Conservation (phyloP, 2,113 vertebrate genomes). For the Caranx ignobilis region DNA sequence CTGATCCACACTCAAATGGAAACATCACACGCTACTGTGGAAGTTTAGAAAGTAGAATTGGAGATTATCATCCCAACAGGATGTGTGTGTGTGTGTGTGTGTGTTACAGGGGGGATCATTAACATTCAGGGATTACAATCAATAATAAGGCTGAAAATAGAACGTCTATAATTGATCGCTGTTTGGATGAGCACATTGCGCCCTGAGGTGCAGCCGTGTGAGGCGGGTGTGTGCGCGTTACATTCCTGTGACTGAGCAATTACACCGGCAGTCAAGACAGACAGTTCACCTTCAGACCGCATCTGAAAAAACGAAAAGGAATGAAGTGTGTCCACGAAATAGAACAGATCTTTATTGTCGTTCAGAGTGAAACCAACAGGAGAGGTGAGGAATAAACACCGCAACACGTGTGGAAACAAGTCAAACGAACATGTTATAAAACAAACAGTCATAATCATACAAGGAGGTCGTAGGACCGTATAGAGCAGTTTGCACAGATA, state of each 20-base stretch:
- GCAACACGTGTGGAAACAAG: background rate
- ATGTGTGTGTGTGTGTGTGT: background rate
- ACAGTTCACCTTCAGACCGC: conserved; percentile 9
- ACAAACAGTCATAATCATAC: conserved; percentile 29
- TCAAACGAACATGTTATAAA: background rate
- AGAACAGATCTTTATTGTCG: conserved; percentile 41
- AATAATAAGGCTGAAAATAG: conserved; percentile 7
- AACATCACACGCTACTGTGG: background rate
- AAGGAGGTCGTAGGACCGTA: conserved; percentile 12
- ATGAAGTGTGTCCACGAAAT: conserved; percentile 10
- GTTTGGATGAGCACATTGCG: conserved; percentile 2
- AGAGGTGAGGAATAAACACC: conserved; percentile 28
- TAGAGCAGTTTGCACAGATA: conserved; percentile 46
- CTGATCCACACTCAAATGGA: background rate
- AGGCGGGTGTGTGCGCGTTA: conserved; percentile 32
- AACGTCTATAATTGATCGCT: background rate
- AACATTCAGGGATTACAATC: conserved; percentile 18
- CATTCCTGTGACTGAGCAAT: conserved; percentile 27
- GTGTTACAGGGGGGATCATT: conserved; percentile 1
- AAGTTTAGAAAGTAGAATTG: background rate
- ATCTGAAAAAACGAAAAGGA: conserved; percentile 21
- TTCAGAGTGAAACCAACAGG: conserved; percentile 18
- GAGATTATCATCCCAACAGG: conserved; percentile 12
- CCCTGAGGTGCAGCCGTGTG: conserved; percentile 23
- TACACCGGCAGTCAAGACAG: background rate